Percentiles rank a stretch among this genome's conserved stretches.
phyloP scores from a whole-genome alignment of 2,113 vertebrate genomes.

The Cyphomyrus plagiostoma region DNA sequence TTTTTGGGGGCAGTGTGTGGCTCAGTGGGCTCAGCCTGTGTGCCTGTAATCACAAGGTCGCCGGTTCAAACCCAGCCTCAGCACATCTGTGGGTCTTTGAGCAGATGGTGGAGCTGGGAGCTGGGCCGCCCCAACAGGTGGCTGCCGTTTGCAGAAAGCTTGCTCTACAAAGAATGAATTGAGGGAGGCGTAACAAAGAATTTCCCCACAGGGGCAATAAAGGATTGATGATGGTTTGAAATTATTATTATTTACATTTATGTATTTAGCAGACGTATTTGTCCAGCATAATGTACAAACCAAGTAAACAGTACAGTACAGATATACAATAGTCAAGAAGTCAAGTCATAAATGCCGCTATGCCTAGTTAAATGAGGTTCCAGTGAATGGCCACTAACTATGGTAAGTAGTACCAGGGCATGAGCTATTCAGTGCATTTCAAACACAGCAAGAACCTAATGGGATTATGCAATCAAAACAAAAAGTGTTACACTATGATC shows the following conservation, averaged over 20 bases:
- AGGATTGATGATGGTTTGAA: too few species aligned
- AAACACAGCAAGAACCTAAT: neutral
- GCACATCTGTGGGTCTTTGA: neutral
- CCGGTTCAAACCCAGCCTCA: too few species aligned
- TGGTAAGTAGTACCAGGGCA: neutral
- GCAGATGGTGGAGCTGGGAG: too few species aligned
- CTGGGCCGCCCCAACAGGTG: too few species aligned
- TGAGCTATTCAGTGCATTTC: neutral
- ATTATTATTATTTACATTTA: neutral
- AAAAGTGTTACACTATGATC: neutral
- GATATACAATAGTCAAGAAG: neutral
- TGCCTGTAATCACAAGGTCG: too few species aligned
- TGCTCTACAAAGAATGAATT: too few species aligned
- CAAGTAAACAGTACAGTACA: neutral
- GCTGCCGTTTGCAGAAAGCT: too few species aligned
- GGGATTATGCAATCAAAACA: neutral
- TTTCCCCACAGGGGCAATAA: too few species aligned
- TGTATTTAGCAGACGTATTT: neutral
- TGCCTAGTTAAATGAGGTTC: neutral
- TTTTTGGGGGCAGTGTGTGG: too few species aligned
- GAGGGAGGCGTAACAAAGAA: too few species aligned
- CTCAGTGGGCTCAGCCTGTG: too few species aligned
- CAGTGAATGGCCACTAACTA: neutral
- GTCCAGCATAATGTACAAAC: neutral
- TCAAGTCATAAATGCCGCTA: neutral